phyloP scores from a whole-genome alignment of 2,797 vertebrate species.

The Petrocephalus schoutedeni region DNA sequence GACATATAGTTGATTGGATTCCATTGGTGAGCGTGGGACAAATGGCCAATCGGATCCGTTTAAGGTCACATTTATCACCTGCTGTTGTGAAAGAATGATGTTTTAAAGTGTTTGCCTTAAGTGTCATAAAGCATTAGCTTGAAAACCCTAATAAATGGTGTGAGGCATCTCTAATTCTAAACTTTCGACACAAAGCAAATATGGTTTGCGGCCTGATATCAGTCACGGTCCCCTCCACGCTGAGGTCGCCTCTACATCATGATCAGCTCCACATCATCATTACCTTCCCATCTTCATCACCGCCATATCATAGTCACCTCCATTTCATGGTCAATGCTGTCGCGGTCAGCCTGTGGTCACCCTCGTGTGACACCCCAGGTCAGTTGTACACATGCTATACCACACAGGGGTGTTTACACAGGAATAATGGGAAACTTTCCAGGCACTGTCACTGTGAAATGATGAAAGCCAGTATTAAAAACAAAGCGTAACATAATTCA shows the following conservation, averaged over 20 bases:
- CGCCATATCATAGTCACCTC: not conserved
- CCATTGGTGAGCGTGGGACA: slow-evolving; percentile 19
- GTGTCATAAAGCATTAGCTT: not conserved
- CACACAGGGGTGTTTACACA: not conserved
- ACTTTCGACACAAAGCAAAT: not conserved
- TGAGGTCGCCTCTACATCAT: not conserved
- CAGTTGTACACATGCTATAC: not conserved
- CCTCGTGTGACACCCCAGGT: not conserved
- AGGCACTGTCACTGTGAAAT: not conserved
- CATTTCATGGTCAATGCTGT: not conserved
- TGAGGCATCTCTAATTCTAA: not conserved
- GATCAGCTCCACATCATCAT: not conserved
- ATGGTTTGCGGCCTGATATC: not conserved
- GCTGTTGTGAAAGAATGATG: slow-evolving; percentile 26
- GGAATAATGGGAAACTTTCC: not conserved
- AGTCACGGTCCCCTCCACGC: not conserved
- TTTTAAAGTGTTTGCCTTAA: slow-evolving; percentile 10
- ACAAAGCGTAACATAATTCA: not conserved
- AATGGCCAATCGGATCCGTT: slow-evolving; percentile 51
- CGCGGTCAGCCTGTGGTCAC: not conserved
- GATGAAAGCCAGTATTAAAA: not conserved
- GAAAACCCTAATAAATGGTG: not conserved
- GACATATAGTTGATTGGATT: slow-evolving; percentile 59
- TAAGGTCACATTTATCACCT: slow-evolving; percentile 39
- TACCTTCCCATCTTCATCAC: not conserved